These are phyloP conservation scores for Onychomys arenicola DNA, from an alignment of 2,797 vertebrate species.

Conservation along the genomic window DNA sequence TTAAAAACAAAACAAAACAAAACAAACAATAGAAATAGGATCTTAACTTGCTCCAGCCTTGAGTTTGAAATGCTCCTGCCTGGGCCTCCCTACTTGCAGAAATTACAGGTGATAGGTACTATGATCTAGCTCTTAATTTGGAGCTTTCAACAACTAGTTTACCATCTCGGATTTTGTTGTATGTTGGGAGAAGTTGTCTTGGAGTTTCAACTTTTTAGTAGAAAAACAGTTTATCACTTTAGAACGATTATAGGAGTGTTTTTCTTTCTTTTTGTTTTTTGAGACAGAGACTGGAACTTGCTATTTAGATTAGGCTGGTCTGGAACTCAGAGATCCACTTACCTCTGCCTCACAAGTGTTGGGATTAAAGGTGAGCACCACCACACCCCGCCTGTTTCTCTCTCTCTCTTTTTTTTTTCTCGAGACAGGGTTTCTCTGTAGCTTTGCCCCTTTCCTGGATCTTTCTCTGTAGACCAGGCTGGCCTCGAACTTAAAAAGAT, in stretches of 20 bases:
- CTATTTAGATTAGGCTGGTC: neutral
- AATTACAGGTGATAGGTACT: neutral
- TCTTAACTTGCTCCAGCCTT: neutral
- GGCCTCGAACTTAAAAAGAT: neutral
- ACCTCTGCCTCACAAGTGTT: neutral
- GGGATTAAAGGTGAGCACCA: neutral
- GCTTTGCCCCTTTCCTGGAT: too few relatives aligned
- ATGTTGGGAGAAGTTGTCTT: conserved; percentile 26
- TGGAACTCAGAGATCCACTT: neutral
- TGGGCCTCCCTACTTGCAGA: neutral
- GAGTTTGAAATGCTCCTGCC: neutral
- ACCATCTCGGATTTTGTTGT: conserved; percentile 15
- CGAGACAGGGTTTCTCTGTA: too few relatives aligned
- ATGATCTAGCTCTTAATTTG: neutral
- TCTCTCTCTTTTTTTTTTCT: too few relatives aligned
- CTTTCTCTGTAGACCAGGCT: neutral
- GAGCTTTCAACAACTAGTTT: conserved; percentile 51
- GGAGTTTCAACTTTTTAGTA: conserved; percentile 51
- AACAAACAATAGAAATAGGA: neutral
- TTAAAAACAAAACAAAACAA: neutral
- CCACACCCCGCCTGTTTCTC: neutral
- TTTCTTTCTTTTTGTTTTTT: neutral
- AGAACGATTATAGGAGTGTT: neutral
- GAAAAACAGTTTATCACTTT: neutral
- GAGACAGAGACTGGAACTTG: neutral